A percentile compares a stretch with the other conserved stretches of the same genome.
These are phyloP conservation scores for Pasiphila rectangulata DNA, from an alignment of 2,888 invertebrate genomes.

Conservation along the genomic window DNA sequence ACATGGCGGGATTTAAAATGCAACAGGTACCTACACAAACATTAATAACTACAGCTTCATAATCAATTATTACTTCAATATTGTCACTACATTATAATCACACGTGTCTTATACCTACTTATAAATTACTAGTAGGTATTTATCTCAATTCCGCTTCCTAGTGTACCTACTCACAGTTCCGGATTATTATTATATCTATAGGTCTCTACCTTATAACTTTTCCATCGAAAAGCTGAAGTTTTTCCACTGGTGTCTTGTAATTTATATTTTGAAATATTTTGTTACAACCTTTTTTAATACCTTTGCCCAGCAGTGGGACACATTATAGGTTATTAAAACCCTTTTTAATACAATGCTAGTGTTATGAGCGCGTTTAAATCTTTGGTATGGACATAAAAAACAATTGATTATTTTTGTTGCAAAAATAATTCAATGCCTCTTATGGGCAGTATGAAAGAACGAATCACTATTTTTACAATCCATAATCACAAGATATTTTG, in stretches of 20 bases:
- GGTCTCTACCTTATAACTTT: constrained; percentile 1
- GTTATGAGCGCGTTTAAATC: constrained; percentile 12
- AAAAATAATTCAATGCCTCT: constrained; percentile 1
- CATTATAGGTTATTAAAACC: too few species aligned
- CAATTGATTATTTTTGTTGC: background rate
- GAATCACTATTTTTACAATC: too few species aligned
- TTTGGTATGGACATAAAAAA: constrained; percentile 3
- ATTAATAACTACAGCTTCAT: constrained; percentile 1
- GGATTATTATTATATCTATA: constrained; percentile 21
- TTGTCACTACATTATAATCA: constrained; percentile 18
- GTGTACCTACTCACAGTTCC: constrained; percentile 22
- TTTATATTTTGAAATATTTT: too few species aligned
- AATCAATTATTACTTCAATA: constrained; percentile 16
- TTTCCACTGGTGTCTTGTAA: background rate
- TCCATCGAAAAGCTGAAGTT: constrained; percentile 3
- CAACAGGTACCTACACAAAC: too few species aligned
- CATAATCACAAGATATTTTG: too few species aligned
- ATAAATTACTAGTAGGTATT: constrained; percentile 17
- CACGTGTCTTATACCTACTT: constrained; percentile 24
- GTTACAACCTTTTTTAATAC: too few species aligned
- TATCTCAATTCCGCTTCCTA: constrained; percentile 33
- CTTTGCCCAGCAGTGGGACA: too few species aligned
- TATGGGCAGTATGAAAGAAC: too few species aligned
- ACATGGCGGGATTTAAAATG: too few species aligned
- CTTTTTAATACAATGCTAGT: too few species aligned